Evolutionary conservation across 2,113 vertebrate genomes (phyloP).

Genomic region (Pogonocichla stellata): DNA sequence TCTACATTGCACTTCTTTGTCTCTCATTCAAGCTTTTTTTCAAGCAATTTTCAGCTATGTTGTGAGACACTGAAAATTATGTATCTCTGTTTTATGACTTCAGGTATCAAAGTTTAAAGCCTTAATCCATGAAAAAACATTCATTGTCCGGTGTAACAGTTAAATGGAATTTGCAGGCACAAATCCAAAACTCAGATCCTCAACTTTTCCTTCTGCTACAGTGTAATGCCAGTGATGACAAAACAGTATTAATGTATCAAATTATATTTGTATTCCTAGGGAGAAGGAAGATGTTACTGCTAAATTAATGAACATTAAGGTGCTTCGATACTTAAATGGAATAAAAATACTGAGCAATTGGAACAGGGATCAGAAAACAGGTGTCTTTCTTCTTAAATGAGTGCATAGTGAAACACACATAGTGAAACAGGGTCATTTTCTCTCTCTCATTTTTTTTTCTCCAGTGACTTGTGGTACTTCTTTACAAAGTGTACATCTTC

Average conservation of each 20-base stretch:
- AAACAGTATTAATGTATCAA: not conserved
- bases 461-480: not conserved
- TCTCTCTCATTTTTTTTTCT: not conserved
- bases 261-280: not conserved
- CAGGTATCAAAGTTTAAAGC: not conserved
- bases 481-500: not conserved
- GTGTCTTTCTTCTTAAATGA: not conserved
- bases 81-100: not conserved
- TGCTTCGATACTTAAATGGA: not conserved
- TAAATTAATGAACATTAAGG: not conserved
- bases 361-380: not conserved
- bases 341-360: not conserved
- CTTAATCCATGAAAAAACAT: not conserved
- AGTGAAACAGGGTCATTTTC: not conserved
- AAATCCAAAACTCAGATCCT: not conserved
- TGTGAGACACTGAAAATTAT: not conserved
- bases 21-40: not conserved
- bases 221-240: fast-evolving
- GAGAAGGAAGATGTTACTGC: not conserved
- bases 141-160: not conserved
- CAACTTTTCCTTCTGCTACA: not conserved
- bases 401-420: not conserved
- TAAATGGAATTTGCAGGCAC: not conserved
- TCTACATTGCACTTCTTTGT: not conserved
- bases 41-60: not conserved